phyloP scores from a whole-genome alignment of 2,888 invertebrate genomes.

The Uropetala carovei region DNA sequence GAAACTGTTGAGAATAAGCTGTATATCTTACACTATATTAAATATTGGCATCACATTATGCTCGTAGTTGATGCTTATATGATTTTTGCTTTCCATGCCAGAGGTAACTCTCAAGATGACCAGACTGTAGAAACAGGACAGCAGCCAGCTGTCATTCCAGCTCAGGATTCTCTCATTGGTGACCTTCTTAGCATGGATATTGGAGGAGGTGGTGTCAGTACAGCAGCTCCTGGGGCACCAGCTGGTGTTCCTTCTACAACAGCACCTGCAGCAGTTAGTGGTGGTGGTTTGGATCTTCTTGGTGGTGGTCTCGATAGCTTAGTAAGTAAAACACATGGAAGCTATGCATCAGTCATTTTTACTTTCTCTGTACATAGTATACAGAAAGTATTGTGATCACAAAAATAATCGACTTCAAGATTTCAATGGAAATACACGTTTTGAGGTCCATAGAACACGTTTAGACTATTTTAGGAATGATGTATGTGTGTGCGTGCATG shows the following conservation, averaged over 20 bases:
- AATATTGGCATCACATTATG: no score
- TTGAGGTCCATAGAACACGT: no score
- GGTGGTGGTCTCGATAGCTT: slow-evolving; percentile 94
- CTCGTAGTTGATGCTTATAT: no score
- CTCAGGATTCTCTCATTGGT: slow-evolving; percentile 95
- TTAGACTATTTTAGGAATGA: no score
- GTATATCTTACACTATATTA: no score
- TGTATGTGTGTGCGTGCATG: no score
- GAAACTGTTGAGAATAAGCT: no score
- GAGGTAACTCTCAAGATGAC: slow-evolving; percentile 70
- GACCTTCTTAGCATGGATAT: slow-evolving; percentile 98
- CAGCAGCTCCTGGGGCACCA: slow-evolving; percentile 80
- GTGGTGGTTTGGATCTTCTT: slow-evolving; percentile 85
- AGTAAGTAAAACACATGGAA: slow-evolving; percentile 76
- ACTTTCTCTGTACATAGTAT: no score
- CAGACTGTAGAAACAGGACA: slow-evolving; percentile 23
- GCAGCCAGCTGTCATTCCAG: slow-evolving; percentile 79
- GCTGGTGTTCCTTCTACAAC: slow-evolving; percentile 77
- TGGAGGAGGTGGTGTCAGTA: slow-evolving; percentile 77
- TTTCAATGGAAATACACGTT: no score
- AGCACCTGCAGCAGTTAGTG: slow-evolving; percentile 67
- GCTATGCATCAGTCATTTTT: not conserved
- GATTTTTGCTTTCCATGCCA: slow-evolving; percentile 39
- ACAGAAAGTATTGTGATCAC: no score
- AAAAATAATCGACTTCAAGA: no score